Evolutionary conservation across 2,888 invertebrate genomes (phyloP).

Genomic region (Eulithis prunata): DNA sequence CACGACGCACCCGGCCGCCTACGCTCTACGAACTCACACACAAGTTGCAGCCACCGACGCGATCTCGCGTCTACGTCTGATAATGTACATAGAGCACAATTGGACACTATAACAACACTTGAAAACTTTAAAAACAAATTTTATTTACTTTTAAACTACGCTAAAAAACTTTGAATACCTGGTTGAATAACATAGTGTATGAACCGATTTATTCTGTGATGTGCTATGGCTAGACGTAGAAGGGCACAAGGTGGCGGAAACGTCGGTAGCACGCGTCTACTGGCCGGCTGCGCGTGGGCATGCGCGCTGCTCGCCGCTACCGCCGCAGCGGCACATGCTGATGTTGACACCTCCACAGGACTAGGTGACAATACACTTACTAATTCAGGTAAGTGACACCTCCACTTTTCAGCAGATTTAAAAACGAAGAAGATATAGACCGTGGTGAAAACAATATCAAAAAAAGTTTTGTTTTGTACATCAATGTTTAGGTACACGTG

Average conservation of each 20-base stretch:
- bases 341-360: conserved; percentile 80
- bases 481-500: too few relatives aligned
- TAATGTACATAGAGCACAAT: conserved; percentile 22
- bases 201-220: conserved; percentile 65
- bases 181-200: conserved; percentile 39
- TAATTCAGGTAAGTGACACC: conserved; percentile 68
- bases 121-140: conserved; percentile 10
- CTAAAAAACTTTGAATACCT: conserved; percentile 37
- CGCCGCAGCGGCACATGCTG: conserved; percentile 64
- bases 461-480: too few relatives aligned
- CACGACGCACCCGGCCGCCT: conserved; percentile 25
- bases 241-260: conserved; percentile 48
- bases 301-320: conserved; percentile 67
- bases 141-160: background rate
- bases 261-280: conserved; percentile 52
- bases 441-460: too few relatives aligned
- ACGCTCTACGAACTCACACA: conserved; percentile 10
- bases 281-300: conserved; percentile 75
- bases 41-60: conserved; percentile 21
- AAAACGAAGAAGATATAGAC: background rate
- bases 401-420: background rate
- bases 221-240: conserved; percentile 75
- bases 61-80: conserved; percentile 15
- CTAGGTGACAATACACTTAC: conserved; percentile 78
- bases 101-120: conserved; percentile 14